These are phyloP conservation scores for Cephus pulcher DNA, from an alignment of 2,888 invertebrate species.

Conservation along the genomic window DNA sequence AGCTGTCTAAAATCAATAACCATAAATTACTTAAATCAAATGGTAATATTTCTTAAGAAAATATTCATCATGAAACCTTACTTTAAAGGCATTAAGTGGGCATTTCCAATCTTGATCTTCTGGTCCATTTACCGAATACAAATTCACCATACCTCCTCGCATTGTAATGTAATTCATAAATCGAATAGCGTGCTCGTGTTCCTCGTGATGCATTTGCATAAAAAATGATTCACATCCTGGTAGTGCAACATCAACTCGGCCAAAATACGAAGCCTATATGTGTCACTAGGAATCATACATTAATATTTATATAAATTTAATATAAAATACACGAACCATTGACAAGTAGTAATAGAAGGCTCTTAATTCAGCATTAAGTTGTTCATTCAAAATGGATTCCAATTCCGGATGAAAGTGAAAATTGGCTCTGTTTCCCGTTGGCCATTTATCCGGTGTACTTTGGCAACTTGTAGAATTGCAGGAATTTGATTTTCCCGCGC, in stretches of 20 bases:
- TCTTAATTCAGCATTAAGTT: slow-evolving; percentile 71
- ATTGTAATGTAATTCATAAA: slow-evolving; percentile 67
- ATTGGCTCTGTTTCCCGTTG: slow-evolving; percentile 39
- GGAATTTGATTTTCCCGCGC: slow-evolving; percentile 11
- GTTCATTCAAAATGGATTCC: slow-evolving; percentile 69
- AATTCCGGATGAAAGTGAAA: slow-evolving; percentile 65
- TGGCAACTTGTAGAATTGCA: slow-evolving; percentile 14
- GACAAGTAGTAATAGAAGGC: slow-evolving; percentile 74
- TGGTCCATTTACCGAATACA: slow-evolving; percentile 55
- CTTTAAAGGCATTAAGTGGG: slow-evolving; percentile 64
- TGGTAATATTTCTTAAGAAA: slow-evolving; percentile 7
- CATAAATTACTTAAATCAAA: too few relatives aligned
- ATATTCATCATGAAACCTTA: slow-evolving; percentile 38
- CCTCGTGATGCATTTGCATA: slow-evolving; percentile 68
- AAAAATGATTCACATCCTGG: slow-evolving; percentile 65
- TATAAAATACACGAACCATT: slow-evolving; percentile 66
- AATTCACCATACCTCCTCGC: slow-evolving; percentile 66
- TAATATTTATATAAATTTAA: background rate
- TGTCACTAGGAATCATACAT: background rate
- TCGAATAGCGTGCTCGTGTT: slow-evolving; percentile 66
- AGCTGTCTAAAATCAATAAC: slow-evolving; percentile 36
- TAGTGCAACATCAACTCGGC: slow-evolving; percentile 66
- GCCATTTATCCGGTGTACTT: slow-evolving; percentile 43
- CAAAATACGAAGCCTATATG: slow-evolving; percentile 62
- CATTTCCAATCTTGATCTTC: slow-evolving; percentile 62